Evolutionary conservation across 1,140 invertebrate genomes (phyloP), one percentile per base, ranked within the genome.

Genomic region (Notospermus geniculatus): DNA sequence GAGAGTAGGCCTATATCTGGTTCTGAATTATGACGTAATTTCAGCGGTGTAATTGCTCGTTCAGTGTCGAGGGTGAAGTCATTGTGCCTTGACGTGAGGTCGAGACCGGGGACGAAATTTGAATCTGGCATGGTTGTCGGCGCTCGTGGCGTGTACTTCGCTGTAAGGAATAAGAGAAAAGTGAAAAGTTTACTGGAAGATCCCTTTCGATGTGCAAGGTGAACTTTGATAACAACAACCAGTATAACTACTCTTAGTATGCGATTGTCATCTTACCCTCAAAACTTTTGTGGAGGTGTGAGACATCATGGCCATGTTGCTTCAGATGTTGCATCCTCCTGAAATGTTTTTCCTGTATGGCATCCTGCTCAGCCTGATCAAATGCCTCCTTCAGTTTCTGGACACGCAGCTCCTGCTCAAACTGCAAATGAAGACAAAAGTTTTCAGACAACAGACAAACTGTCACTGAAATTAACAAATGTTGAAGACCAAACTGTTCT

Each of bases 281-380:
- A 29, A 77, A 72, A 52, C 69, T 69, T 27, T 71, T 72, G 45
- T 76, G 71, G 2, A 80, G 68, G 27, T 76, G 71, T 1, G 63
- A 59, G 27, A 74, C 69, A 58, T 81, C 80, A 66, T 81, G 80
- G 2, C 78, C 78, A 2, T 68, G 72, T 46, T 74, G 65, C 58
- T 80, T 73, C 5, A 81, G 64, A 39, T 75, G 67, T 46, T 75
- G 67, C 57, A 81, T 64, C 19, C 71, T 60, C 43, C 68, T 71
- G 9, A 68, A 56, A 36, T 74, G 71, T 60, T 80, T 79, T 53
- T 79, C 75, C 30, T 73, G 64, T 29, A 70, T 56, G 1, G 80
- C 80, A n/a, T 63, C 63, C 29, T 72, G 71, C 58, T 75, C 66
- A 15, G 78, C 80, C 23, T 73, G 68, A 50, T 81, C 76, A 66